Conservation (phyloP, 2,113 vertebrate species). For the Eulemur macaco region DNA sequence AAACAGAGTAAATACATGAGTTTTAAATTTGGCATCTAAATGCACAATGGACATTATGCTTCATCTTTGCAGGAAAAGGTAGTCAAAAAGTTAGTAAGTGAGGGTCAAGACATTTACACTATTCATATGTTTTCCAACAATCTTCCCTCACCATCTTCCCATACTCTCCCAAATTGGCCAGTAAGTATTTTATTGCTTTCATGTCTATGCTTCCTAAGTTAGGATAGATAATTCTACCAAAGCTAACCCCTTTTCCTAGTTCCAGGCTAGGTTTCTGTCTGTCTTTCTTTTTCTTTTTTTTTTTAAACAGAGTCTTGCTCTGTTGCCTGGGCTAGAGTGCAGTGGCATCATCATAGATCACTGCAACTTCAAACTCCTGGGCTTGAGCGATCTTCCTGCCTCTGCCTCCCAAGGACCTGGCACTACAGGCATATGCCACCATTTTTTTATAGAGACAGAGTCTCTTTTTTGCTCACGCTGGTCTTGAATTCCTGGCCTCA, state of each 20-base stretch:
- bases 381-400: background rate
- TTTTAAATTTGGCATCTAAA: background rate
- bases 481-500: background rate
- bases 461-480: background rate
- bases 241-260: background rate
- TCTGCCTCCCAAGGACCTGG: background rate
- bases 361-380: background rate
- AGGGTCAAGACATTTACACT: background rate
- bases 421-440: background rate
- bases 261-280: background rate
- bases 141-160: accelerated
- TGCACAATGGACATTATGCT: background rate
- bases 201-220: background rate
- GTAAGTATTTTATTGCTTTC: background rate
- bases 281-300: background rate
- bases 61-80: background rate
- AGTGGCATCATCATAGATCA: background rate
- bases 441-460: background rate
- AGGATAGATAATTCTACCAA: background rate
- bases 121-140: background rate
- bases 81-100: background rate
- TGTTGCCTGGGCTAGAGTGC: background rate
- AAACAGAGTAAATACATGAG: background rate
- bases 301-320: background rate
- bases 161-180: background rate